phyloP scores from a whole-genome alignment of 2,888 invertebrate genomes.

The Mythimna lalbum region DNA sequence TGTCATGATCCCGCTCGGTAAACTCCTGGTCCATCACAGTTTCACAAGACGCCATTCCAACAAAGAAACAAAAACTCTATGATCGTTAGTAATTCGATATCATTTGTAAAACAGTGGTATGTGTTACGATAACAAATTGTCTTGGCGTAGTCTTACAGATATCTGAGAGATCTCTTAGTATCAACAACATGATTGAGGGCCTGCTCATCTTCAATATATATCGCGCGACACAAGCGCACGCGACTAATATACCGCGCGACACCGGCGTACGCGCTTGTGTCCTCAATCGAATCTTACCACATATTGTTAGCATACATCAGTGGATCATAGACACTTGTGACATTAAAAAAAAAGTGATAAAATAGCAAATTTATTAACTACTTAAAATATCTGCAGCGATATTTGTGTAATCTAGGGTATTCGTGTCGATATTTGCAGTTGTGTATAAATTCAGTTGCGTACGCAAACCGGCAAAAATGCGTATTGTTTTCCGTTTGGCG shows the following conservation, averaged over 20 bases:
- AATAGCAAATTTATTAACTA: conserved; percentile 1
- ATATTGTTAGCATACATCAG: conserved; percentile 15
- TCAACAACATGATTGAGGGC: conserved; percentile 56
- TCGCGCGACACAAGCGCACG: conserved; percentile 51
- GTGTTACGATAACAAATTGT: conserved; percentile 50
- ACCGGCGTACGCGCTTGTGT: conserved; percentile 58
- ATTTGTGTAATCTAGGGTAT: background rate
- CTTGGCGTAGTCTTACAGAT: conserved; percentile 37
- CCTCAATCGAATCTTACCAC: conserved; percentile 4
- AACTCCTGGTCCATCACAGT: too few relatives aligned
- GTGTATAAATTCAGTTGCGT: conserved; percentile 1
- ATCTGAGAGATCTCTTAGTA: conserved; percentile 57
- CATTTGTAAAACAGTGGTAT: conserved; percentile 36
- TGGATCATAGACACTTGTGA: background rate
- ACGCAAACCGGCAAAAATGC: conserved; percentile 67
- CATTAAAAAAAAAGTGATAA: conserved; percentile 19
- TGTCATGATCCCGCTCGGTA: too few relatives aligned
- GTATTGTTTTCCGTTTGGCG: conserved; percentile 70
- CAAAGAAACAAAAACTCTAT: too few relatives aligned
- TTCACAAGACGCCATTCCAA: too few relatives aligned
- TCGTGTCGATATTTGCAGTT: background rate
- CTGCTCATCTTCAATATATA: conserved; percentile 52
- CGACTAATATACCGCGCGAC: conserved; percentile 55
- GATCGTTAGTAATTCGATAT: background rate
- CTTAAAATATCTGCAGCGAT: background rate